Evolutionary conservation across 1,140 invertebrate genomes (phyloP).

Genomic region (Battus philenor): DNA sequence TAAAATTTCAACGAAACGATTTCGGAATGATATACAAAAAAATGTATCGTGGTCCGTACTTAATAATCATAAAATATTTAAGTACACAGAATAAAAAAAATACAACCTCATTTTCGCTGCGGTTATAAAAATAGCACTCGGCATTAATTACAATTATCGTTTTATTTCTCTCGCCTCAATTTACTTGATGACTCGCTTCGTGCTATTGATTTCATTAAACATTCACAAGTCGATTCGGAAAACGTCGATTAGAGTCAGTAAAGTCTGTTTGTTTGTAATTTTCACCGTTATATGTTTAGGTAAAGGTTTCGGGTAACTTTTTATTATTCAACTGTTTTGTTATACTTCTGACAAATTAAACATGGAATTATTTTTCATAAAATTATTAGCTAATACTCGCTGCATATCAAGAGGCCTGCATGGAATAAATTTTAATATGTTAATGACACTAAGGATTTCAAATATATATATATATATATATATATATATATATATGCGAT

Average conservation of each 20-base stretch:
- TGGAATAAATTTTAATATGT: too few species aligned
- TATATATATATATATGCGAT: too few species aligned
- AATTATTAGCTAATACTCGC: too few species aligned
- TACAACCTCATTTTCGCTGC: constrained; percentile 15
- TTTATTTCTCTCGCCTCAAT: constrained; percentile 22
- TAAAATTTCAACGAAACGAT: constrained; percentile 4
- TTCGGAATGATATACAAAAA: constrained; percentile 7
- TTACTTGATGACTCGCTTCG: constrained; percentile 17
- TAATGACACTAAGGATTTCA: too few species aligned
- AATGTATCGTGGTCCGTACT: constrained; percentile 2
- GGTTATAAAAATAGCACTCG: constrained; percentile 15
- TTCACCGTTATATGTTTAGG: background rate
- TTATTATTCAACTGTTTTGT: too few species aligned
- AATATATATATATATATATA: too few species aligned
- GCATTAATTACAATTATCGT: constrained; percentile 18
- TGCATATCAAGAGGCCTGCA: too few species aligned
- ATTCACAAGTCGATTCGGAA: constrained; percentile 27
- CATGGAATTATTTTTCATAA: too few species aligned
- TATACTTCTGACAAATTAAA: too few species aligned
- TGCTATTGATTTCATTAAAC: constrained; percentile 31
- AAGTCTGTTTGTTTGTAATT: constrained; percentile 13
- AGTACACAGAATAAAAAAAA: constrained; percentile 10
- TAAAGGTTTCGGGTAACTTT: background rate
- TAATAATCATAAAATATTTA: constrained; percentile 14
- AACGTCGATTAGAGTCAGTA: constrained; percentile 14